Conservation (phyloP, 2,797 vertebrate species). For the Setipinna tenuifilis region DNA sequence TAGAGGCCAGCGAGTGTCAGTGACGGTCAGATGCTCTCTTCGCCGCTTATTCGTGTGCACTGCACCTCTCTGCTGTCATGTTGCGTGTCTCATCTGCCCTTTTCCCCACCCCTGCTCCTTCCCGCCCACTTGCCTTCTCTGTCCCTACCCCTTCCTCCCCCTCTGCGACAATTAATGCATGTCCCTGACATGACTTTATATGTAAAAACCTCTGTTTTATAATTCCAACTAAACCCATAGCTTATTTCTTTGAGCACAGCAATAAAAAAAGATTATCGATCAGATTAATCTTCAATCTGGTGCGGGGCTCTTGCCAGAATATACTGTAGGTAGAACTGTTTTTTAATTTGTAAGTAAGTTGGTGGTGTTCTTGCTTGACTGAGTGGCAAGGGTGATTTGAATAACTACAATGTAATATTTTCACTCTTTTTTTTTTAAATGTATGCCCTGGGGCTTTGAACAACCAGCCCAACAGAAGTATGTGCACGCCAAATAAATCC, state of each 20-base stretch:
- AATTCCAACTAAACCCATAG: slow-evolving; percentile 44
- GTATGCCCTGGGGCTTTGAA: slow-evolving; percentile 24
- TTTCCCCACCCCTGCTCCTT: slow-evolving; percentile 36
- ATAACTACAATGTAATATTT: too few relatives aligned
- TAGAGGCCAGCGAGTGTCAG: too few relatives aligned
- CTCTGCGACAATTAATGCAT: slow-evolving; percentile 62
- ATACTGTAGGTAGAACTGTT: not conserved
- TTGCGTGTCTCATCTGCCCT: not conserved
- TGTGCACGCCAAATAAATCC: slow-evolving; percentile 53
- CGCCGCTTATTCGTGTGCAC: slow-evolving; percentile 22
- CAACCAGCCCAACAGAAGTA: not conserved
- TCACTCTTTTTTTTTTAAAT: too few relatives aligned
- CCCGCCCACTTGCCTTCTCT: not conserved
- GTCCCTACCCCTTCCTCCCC: slow-evolving; percentile 60
- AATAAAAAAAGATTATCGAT: slow-evolving; percentile 63
- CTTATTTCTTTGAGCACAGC: slow-evolving; percentile 56
- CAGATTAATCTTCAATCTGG: slow-evolving; percentile 64
- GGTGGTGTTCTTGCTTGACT: too few relatives aligned
- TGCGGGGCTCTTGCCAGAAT: slow-evolving; percentile 41
- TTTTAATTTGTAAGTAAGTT: not conserved
- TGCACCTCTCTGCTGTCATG: slow-evolving; percentile 1
- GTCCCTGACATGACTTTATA: slow-evolving; percentile 67
- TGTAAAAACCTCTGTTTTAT: slow-evolving; percentile 49
- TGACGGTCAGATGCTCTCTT: slow-evolving; percentile 43
- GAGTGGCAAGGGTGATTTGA: not conserved